phyloP scores from a whole-genome alignment of 2,113 vertebrate genomes.

The Carassius gibelio region DNA sequence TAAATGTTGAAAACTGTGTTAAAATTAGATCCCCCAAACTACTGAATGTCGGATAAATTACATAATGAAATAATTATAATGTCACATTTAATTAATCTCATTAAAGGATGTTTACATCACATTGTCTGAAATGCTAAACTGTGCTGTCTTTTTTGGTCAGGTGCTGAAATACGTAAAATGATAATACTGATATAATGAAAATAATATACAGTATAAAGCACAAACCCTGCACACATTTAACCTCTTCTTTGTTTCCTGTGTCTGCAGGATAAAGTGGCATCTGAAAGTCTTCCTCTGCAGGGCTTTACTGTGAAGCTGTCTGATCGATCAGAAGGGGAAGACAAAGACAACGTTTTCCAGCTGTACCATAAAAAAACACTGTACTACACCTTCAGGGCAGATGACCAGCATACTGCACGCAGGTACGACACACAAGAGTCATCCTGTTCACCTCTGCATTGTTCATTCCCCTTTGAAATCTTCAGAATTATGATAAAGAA shows the following conservation, averaged over 20 bases:
- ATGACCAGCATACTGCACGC: slow-evolving; percentile 84
- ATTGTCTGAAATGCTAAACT: slow-evolving; percentile 1
- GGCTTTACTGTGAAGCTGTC: slow-evolving; percentile 90
- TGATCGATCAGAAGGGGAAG: slow-evolving; percentile 78
- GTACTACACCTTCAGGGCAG: slow-evolving; percentile 92
- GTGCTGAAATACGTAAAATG: background rate
- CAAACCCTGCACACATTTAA: background rate
- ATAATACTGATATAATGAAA: background rate
- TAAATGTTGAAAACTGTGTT: too few relatives aligned
- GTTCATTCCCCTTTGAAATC: background rate
- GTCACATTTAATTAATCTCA: too few relatives aligned
- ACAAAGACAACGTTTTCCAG: slow-evolving; percentile 83
- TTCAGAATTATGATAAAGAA: background rate
- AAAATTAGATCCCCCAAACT: too few relatives aligned
- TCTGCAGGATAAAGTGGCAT: slow-evolving; percentile 88
- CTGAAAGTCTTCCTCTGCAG: slow-evolving; percentile 91
- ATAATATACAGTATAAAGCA: background rate
- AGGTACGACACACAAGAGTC: slow-evolving; percentile 75
- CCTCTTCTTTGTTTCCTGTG: background rate
- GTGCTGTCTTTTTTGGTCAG: background rate
- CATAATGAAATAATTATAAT: too few relatives aligned
- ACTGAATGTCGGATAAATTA: too few relatives aligned
- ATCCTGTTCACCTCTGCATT: background rate
- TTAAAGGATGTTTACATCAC: background rate
- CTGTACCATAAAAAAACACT: slow-evolving; percentile 97